phyloP scores from a whole-genome alignment of 2,888 invertebrate genomes.

The Folsomia manolachei region DNA sequence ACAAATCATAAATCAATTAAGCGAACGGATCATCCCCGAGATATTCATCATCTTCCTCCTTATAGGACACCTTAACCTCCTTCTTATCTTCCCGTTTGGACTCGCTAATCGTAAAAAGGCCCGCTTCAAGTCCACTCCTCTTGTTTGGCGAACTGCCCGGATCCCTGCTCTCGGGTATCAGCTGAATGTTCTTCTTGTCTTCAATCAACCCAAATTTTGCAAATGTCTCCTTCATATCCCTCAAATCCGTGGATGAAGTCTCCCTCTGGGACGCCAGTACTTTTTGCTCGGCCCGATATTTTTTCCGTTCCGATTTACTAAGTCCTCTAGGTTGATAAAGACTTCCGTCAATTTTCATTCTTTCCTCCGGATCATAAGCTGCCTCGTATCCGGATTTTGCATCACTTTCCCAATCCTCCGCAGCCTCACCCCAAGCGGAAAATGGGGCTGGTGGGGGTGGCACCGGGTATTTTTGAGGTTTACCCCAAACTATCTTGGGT shows the following conservation, averaged over 20 bases:
- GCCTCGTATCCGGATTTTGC: conserved; percentile 1
- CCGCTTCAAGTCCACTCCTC: not conserved
- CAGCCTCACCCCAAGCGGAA: conserved; percentile 33
- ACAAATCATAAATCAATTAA: too few species aligned
- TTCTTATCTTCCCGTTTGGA: not conserved
- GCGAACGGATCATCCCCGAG: not conserved
- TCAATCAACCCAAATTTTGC: too few species aligned
- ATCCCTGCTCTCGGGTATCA: not conserved
- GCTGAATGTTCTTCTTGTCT: not conserved
- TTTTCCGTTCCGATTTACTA: conserved; percentile 1
- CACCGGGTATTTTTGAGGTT: too few species aligned
- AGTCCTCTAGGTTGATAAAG: conserved; percentile 1
- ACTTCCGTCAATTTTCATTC: not conserved
- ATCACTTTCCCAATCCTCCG: conserved; percentile 46
- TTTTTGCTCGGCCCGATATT: not conserved
- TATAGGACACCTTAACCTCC: not conserved
- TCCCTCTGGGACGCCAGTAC: not conserved
- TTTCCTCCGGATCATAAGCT: not conserved
- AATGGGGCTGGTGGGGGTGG: too few species aligned
- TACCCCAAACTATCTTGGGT: too few species aligned
- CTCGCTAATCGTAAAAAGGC: too few species aligned
- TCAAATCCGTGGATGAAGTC: not conserved
- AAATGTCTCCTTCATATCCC: not conserved
- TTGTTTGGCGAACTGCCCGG: not conserved
- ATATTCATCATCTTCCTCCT: not conserved